Evolutionary conservation across 2,113 vertebrate species (phyloP).

Genomic region (Poeciliopsis occidentalis): DNA sequence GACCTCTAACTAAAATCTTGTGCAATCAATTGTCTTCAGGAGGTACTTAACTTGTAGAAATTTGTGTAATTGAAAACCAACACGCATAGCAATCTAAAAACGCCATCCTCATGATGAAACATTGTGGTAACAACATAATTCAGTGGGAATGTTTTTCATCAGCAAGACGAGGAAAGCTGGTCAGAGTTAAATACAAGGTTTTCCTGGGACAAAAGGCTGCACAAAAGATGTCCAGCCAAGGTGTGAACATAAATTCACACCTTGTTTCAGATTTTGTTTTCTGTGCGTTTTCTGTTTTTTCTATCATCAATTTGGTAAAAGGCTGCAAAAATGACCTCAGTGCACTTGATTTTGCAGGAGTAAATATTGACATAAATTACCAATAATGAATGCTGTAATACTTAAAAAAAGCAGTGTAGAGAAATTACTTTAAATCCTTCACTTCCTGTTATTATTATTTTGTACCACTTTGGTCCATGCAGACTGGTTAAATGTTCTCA

Average conservation of each 20-base stretch:
- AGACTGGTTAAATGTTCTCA: neutral
- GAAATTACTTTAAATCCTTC: neutral
- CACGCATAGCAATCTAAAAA: neutral
- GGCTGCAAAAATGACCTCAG: no score
- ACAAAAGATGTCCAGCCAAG: no score
- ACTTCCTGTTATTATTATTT: neutral
- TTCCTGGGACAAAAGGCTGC: no score
- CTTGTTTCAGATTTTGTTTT: no score
- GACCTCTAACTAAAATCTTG: no score
- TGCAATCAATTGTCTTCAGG: neutral
- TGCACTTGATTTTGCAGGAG: no score
- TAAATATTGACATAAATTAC: neutral
- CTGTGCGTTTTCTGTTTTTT: no score
- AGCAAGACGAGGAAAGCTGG: no score
- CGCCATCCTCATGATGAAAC: neutral
- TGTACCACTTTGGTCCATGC: neutral
- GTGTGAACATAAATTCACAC: no score
- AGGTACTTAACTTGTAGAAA: neutral
- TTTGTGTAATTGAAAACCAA: neutral
- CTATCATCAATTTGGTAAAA: no score
- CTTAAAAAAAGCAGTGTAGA: neutral
- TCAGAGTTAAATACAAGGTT: no score
- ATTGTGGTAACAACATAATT: neutral
- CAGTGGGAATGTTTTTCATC: no score
- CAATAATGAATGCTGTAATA: neutral